Conservation (phyloP, 2,797 vertebrate genomes). For the Chaetophractus vellerosus region DNA sequence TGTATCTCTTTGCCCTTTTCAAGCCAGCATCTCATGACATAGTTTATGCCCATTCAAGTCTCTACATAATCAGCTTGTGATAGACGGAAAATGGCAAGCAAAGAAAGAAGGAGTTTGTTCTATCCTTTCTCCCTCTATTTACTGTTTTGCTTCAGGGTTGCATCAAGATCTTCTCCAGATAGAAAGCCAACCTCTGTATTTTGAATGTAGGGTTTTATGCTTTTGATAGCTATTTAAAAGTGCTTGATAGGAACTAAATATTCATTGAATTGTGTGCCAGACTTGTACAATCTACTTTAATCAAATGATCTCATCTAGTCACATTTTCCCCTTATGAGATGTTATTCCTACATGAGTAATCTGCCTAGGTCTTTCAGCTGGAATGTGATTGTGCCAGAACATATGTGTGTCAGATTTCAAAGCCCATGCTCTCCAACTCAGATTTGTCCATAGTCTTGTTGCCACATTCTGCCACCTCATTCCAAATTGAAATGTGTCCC, state of each 20-base stretch:
- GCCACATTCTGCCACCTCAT: rapidly evolving
- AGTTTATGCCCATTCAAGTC: background rate
- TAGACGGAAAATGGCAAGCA: background rate
- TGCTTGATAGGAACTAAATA: background rate
- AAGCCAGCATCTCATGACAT: background rate
- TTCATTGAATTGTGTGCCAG: background rate
- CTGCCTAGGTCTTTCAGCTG: background rate
- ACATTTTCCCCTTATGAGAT: background rate
- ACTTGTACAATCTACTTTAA: background rate
- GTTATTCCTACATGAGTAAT: background rate
- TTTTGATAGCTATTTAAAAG: background rate
- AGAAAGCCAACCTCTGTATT: background rate
- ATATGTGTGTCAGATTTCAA: background rate
- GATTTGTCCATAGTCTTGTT: background rate
- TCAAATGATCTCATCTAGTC: background rate
- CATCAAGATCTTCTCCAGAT: background rate
- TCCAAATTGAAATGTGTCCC: background rate
- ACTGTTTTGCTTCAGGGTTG: background rate
- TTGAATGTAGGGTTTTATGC: background rate
- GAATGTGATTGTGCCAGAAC: background rate
- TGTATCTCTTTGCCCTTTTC: background rate
- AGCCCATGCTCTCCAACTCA: background rate
- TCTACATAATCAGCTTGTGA: background rate
- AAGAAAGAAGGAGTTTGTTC: background rate
- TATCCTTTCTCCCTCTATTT: background rate